Percentiles rank a stretch among this genome's conserved stretches.
phyloP scores from a whole-genome alignment of 2,888 invertebrate species.

The Axea sp. region DNA sequence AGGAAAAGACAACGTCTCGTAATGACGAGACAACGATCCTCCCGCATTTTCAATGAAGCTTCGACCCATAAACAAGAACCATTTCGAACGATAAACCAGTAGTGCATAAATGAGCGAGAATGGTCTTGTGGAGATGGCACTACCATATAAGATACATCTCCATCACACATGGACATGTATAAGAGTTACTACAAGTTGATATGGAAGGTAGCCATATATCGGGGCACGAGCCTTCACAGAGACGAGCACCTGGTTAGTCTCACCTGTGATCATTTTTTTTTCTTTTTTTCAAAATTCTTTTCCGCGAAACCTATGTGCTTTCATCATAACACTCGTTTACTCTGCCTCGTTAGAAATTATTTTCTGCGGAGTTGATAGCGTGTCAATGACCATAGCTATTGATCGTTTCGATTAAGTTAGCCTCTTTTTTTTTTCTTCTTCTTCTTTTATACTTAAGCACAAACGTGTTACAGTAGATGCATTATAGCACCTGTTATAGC shows the following conservation, averaged over 20 bases:
- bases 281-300: conserved; percentile 51
- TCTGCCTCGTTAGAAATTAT: conserved; percentile 67
- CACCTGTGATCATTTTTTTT: conserved; percentile 59
- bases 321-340: conserved; percentile 65
- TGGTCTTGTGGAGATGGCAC: conserved; percentile 57
- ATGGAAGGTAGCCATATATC: conserved; percentile 66
- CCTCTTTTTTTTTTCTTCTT: conserved; percentile 56
- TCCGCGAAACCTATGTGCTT: conserved; percentile 62
- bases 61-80: conserved; percentile 49
- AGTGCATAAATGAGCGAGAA: conserved; percentile 57
- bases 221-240: conserved; percentile 62
- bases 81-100: conserved; percentile 57
- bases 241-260: conserved; percentile 57
- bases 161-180: conserved; percentile 65
- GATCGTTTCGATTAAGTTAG: conserved; percentile 56
- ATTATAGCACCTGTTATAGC: too few relatives aligned
- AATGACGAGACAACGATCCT: conserved; percentile 60
- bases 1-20: conserved; percentile 37
- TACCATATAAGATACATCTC: conserved; percentile 59
- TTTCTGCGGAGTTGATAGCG: conserved; percentile 63
- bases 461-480: too few relatives aligned
- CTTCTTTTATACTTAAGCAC: conserved; percentile 40
- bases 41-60: conserved; percentile 62
- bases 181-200: conserved; percentile 67
- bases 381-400: conserved; percentile 61